Evolutionary conservation across 2,113 vertebrate species (phyloP).

Genomic region (Sylvia atricapilla): DNA sequence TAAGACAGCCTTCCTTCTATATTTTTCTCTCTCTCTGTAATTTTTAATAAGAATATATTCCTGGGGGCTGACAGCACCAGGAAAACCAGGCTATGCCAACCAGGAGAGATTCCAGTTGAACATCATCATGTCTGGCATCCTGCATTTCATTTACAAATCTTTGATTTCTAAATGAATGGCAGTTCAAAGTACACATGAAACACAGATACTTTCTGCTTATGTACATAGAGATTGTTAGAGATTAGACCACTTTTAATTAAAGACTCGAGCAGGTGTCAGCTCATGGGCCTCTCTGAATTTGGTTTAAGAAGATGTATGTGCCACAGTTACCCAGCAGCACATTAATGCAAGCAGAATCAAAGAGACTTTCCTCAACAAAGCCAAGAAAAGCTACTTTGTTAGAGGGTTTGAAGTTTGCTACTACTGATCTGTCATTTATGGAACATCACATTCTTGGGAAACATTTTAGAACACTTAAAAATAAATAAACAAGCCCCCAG

Average conservation of each 20-base stretch:
- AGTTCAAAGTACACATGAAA: slow-evolving; percentile 59
- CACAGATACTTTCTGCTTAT: slow-evolving; percentile 31
- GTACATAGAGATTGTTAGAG: slow-evolving; percentile 35
- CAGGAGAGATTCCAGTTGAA: slow-evolving; percentile 27
- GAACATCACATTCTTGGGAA: not conserved
- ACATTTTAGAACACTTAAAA: not conserved
- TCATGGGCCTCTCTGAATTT: slow-evolving; percentile 4
- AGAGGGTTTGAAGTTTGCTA: not conserved
- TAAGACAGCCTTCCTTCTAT: not conserved
- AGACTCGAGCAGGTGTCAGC: slow-evolving; percentile 54
- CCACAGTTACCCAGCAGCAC: not conserved
- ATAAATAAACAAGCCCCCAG: not conserved
- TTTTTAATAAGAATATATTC: not conserved
- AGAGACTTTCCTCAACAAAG: slow-evolving; percentile 17
- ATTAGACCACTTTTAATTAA: slow-evolving; percentile 60
- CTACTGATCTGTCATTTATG: not conserved
- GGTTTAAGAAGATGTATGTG: not conserved
- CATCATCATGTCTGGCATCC: not conserved
- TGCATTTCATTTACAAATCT: slow-evolving; percentile 52
- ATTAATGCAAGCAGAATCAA: slow-evolving; percentile 31
- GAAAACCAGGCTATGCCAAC: not conserved
- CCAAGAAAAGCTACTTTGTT: not conserved
- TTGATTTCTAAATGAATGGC: slow-evolving; percentile 51
- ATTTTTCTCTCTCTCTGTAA: not conserved
- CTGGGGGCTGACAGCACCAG: not conserved